These are phyloP conservation scores for Sisyra nigra DNA, from an alignment of 2,888 invertebrate species.

Conservation along the genomic window DNA sequence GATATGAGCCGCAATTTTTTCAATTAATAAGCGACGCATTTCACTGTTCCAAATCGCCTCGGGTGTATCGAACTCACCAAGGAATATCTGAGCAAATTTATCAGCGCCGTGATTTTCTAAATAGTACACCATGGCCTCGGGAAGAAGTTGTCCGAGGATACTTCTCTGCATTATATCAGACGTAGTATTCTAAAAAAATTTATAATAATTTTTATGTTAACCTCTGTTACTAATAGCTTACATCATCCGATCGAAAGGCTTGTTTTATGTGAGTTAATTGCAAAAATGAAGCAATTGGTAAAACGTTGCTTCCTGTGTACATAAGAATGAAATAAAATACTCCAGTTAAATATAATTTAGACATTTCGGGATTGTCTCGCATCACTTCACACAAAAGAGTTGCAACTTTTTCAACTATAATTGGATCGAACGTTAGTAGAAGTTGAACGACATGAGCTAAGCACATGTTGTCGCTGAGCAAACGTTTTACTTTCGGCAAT, in stretches of 20 bases:
- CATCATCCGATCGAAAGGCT: slow-evolving; percentile 35
- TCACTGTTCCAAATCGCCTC: slow-evolving; percentile 98
- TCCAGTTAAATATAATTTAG: slow-evolving; percentile 87
- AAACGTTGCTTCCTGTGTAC: slow-evolving; percentile 95
- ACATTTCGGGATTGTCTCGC: slow-evolving; percentile 91
- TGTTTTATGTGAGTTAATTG: slow-evolving; percentile 92
- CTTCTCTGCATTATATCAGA: slow-evolving; percentile 85
- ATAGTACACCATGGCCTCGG: slow-evolving; percentile 98
- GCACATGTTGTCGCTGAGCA: slow-evolving; percentile 74
- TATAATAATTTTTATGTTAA: background rate
- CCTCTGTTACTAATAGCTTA: slow-evolving; percentile 4
- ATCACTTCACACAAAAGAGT: slow-evolving; percentile 75
- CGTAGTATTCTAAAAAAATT: slow-evolving; percentile 21
- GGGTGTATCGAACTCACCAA: slow-evolving; percentile 98
- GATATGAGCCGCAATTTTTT: slow-evolving; percentile 93
- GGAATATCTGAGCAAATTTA: slow-evolving; percentile 93
- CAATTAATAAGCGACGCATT: slow-evolving; percentile 93
- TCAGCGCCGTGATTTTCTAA: slow-evolving; percentile 96
- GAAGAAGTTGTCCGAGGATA: slow-evolving; percentile 82
- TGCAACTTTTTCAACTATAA: slow-evolving; percentile 91
- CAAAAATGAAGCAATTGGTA: slow-evolving; percentile 88
- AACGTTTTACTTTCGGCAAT: slow-evolving; percentile 76
- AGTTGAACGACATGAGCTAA: slow-evolving; percentile 91
- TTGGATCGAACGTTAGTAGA: slow-evolving; percentile 92
- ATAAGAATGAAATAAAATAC: slow-evolving; percentile 97